phyloP scores from a whole-genome alignment of 2,888 invertebrate species.

The Crioceris asparagi region DNA sequence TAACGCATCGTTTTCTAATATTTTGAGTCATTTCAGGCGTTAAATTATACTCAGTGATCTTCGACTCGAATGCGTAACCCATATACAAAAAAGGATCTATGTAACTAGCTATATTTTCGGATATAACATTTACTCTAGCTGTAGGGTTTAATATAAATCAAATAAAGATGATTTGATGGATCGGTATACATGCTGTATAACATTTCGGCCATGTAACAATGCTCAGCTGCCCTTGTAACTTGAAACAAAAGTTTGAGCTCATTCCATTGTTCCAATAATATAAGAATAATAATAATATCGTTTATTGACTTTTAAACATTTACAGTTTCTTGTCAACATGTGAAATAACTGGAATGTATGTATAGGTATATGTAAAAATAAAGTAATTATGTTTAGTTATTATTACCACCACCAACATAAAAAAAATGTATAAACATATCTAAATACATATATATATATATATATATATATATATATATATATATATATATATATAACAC shows the following conservation, averaged over 20 bases:
- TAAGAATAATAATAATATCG: too few relatives aligned
- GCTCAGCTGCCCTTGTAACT: background rate
- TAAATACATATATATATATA: too few relatives aligned
- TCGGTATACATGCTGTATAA: background rate
- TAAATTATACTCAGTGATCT: too few relatives aligned
- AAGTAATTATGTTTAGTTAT: too few relatives aligned
- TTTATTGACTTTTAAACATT: too few relatives aligned
- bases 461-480: too few relatives aligned
- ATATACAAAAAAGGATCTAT: constrained; percentile 1
- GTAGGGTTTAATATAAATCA: background rate
- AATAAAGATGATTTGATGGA: background rate
- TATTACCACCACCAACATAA: too few relatives aligned
- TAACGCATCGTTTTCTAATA: background rate
- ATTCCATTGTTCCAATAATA: constrained; percentile 1
- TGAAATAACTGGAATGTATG: too few relatives aligned
- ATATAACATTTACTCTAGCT: background rate
- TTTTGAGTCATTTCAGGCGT: background rate
- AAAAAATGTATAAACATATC: too few relatives aligned
- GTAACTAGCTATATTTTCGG: background rate
- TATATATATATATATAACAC: too few relatives aligned
- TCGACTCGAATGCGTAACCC: constrained; percentile 1
- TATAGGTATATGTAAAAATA: too few relatives aligned
- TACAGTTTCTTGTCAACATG: too few relatives aligned
- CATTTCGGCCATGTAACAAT: constrained; percentile 2
- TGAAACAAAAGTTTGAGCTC: background rate